Conservation (phyloP, 2,113 vertebrate genomes). For the Phodopus roborovskii region DNA sequence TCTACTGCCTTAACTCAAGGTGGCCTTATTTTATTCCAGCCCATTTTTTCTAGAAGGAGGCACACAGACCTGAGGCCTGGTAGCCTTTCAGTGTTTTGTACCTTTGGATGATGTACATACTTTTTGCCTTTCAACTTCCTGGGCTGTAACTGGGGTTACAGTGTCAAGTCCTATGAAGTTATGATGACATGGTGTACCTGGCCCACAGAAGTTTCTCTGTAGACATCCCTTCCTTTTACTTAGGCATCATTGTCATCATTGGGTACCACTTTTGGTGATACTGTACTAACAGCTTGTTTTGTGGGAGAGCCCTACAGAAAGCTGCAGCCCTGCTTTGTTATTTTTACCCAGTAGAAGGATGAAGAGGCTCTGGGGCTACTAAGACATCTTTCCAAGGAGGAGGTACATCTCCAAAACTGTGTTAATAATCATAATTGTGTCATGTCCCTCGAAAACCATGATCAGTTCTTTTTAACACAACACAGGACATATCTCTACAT, state of each 20-base stretch:
- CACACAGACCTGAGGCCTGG: background rate
- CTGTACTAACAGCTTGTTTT: background rate
- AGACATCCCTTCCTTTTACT: background rate
- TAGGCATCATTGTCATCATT: background rate
- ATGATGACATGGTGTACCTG: background rate
- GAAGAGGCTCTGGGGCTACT: background rate
- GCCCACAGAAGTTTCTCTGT: background rate
- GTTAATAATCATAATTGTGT: background rate
- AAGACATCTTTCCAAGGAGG: background rate
- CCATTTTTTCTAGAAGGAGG: background rate
- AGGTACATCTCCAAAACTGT: background rate
- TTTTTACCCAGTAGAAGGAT: background rate
- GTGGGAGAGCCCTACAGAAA: background rate
- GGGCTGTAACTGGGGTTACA: background rate
- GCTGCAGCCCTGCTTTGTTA: background rate
- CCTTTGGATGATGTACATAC: background rate
- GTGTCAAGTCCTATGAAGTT: background rate
- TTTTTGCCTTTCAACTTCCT: background rate
- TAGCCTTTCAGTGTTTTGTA: background rate
- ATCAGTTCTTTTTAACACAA: background rate
- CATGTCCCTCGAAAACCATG: background rate
- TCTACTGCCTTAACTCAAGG: background rate
- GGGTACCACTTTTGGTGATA: background rate
- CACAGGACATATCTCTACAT: background rate
- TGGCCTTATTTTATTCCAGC: background rate